Evolutionary conservation across 2,113 vertebrate species (phyloP), one percentile per base, ranked within the genome.

Genomic region (Ameiurus melas): DNA sequence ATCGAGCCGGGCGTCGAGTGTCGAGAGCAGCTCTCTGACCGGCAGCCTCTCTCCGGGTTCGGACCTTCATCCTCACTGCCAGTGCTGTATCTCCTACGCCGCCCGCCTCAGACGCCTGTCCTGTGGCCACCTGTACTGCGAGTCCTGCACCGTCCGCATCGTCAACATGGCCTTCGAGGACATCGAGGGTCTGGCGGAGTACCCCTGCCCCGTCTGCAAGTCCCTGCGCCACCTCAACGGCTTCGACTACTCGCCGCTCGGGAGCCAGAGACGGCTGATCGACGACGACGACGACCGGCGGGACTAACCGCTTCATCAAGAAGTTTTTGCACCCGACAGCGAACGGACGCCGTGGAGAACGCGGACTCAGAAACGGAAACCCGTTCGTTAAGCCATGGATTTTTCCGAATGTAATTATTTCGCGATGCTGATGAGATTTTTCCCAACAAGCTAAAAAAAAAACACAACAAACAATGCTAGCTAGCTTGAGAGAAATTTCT

Each of bases 91-190:
- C 92, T 81, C 94, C 36, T 95, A 93, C 68, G 92, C 94, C 70
- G 90, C 90, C 13, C 93, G 94, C 0, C 93, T 96, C 70, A 94
- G 94, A 90, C 94, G 95, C 36, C 94, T 96, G 55, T 95, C 95
- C 84, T 96, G 95, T 6, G 95, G 95, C 5, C 96, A 96, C 91
- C 90, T 95, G 12, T 96, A 94, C 93, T 95, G 95, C 82, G 92
- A 91, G 91, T 77, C 95, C 85, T 96, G 95, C 93, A 91, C 94
- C 10, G 93, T 95, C 90, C 95, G 93, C 88, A 96, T 95, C 39
- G 95, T 96, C 92, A 96, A 96, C 94, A 90, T 95, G 91, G 95
- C 95, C 86, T 96, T 96, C 39, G 93, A 95, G 79, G 95, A 96
- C 92, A 95, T 96, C 30, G 96, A 96, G 93, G 95, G 95, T 8